These are phyloP conservation scores for Erebia epiphron DNA, from an alignment of 2,888 invertebrate genomes.

Conservation along the genomic window DNA sequence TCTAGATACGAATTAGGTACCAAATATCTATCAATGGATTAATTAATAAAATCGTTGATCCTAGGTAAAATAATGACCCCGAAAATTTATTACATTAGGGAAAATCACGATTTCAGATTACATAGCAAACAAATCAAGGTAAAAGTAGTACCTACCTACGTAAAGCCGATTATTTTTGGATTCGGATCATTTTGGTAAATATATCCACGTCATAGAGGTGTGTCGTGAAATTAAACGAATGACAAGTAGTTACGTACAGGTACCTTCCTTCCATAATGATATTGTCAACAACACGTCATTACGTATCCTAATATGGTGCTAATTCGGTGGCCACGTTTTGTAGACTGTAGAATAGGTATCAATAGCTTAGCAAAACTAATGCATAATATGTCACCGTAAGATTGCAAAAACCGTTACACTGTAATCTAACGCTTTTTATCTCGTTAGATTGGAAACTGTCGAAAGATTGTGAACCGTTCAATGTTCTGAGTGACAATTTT, in stretches of 20 bases:
- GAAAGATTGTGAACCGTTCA: too few species aligned
- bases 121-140: slow-evolving; percentile 2
- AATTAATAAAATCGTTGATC: background rate
- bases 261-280: too few species aligned
- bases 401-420: too few species aligned
- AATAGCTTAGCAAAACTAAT: too few species aligned
- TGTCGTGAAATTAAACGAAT: slow-evolving; percentile 17
- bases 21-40: background rate
- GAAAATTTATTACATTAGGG: slow-evolving; percentile 3
- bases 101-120: slow-evolving; percentile 1
- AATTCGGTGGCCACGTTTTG: background rate
- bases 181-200: background rate
- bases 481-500: too few species aligned
- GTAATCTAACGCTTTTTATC: too few species aligned
- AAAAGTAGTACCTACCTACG: background rate
- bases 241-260: background rate
- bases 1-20: background rate
- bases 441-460: too few species aligned
- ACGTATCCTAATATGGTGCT: background rate
- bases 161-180: background rate
- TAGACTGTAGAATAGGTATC: too few species aligned
- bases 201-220: slow-evolving; percentile 27
- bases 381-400: too few species aligned
- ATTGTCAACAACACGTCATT: too few species aligned
- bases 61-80: background rate